Evolutionary conservation across 1,140 invertebrate species (phyloP).

Genomic region (Drosophila sechellia): DNA sequence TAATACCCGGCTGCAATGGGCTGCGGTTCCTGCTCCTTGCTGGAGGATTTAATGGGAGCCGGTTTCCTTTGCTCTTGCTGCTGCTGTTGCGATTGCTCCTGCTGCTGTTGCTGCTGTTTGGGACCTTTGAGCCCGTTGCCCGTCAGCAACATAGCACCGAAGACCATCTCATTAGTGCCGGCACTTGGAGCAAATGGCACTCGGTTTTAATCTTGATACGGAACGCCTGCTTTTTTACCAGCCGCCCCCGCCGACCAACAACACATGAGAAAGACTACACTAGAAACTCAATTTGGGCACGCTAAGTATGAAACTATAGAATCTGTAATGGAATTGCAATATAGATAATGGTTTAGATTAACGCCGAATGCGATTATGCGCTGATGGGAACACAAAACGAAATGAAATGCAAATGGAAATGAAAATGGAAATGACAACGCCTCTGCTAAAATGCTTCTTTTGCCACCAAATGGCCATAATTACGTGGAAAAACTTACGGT

Average conservation of each 20-base stretch:
- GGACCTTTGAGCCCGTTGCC: slow-evolving; percentile 67
- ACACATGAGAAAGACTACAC: slow-evolving; percentile 24
- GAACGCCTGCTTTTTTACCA: slow-evolving; percentile 28
- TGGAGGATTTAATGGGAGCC: slow-evolving; percentile 9
- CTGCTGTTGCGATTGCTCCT: slow-evolving; percentile 31
- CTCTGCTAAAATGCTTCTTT: slow-evolving; percentile 17
- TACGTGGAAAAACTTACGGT: slow-evolving; percentile 29
- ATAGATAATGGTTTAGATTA: slow-evolving; percentile 61
- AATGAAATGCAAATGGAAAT: slow-evolving; percentile 41
- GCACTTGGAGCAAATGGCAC: slow-evolving; percentile 60
- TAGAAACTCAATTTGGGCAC: slow-evolving; percentile 42
- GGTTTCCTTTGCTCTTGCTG: slow-evolving; percentile 18
- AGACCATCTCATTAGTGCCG: slow-evolving; percentile 83
- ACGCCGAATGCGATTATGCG: slow-evolving; percentile 24
- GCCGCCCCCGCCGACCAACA: slow-evolving; percentile 28
- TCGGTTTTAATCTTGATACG: slow-evolving; percentile 24
- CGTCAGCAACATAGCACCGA: slow-evolving; percentile 84
- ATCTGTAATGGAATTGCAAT: slow-evolving; percentile 77
- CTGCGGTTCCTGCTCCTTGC: slow-evolving; percentile 28
- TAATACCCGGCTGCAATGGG: slow-evolving; percentile 48
- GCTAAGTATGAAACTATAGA: slow-evolving; percentile 50
- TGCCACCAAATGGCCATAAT: background rate
- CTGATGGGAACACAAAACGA: slow-evolving; percentile 15
- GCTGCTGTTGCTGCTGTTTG: slow-evolving; percentile 62
- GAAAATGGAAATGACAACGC: slow-evolving; percentile 38